A percentile compares a stretch with the other conserved stretches of the same genome.
phyloP scores from a whole-genome alignment of 2,797 vertebrate genomes.

The Podargus strigoides region DNA sequence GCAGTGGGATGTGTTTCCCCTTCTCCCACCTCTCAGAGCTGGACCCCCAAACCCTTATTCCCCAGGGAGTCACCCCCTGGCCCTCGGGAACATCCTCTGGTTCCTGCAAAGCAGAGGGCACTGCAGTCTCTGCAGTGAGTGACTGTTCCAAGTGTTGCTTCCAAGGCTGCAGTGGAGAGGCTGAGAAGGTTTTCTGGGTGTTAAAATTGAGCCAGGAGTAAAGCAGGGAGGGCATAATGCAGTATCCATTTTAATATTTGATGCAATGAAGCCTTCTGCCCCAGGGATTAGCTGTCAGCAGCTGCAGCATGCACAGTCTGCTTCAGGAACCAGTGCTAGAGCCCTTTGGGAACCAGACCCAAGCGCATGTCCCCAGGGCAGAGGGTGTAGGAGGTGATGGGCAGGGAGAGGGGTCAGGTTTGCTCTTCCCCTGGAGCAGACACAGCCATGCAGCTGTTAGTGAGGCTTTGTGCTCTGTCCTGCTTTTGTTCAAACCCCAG shows the following conservation, averaged over 20 bases:
- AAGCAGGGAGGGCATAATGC: background rate
- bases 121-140: background rate
- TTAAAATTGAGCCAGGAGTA: background rate
- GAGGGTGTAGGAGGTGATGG: background rate
- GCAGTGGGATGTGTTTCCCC: background rate
- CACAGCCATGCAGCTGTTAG: background rate
- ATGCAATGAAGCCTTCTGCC: background rate
- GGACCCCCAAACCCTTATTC: background rate
- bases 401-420: background rate
- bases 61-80: background rate
- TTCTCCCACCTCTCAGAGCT: fast-evolving
- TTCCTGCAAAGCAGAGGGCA: background rate
- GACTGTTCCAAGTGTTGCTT: background rate
- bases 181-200: background rate
- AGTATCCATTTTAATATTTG: background rate
- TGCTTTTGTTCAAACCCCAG: background rate
- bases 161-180: background rate
- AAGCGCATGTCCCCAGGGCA: fast-evolving
- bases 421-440: fast-evolving
- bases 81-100: background rate
- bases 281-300: background rate
- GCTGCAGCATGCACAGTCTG: background rate
- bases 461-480: background rate
- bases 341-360: background rate
- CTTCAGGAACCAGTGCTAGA: background rate